Evolutionary conservation across 2,888 invertebrate genomes (phyloP).

Genomic region (Agonopterix subpropinquella): DNA sequence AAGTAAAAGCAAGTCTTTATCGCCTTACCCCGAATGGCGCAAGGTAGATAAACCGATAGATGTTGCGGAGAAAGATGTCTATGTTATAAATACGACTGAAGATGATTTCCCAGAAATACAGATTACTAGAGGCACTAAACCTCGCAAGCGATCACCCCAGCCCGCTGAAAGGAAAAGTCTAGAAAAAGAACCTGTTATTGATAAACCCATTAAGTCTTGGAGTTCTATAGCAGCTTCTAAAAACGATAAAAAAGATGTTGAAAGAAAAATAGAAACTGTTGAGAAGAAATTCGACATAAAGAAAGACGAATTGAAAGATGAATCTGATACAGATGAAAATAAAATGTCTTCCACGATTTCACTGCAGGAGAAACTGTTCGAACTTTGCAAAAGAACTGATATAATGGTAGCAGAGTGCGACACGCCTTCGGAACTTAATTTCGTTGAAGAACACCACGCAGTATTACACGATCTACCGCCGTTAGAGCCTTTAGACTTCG

Average conservation of each 20-base stretch:
- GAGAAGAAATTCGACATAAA: conserved; percentile 1
- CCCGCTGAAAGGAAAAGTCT: conserved; percentile 25
- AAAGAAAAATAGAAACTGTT: background rate
- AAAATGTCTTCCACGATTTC: conserved; percentile 36
- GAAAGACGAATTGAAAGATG: conserved; percentile 12
- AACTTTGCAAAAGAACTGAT: conserved; percentile 63
- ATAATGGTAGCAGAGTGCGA: conserved; percentile 69
- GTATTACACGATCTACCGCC: conserved; percentile 53
- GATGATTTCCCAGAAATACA: conserved; percentile 67
- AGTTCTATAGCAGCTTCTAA: conserved; percentile 55
- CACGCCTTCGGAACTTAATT: conserved; percentile 56
- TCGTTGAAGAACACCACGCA: conserved; percentile 65
- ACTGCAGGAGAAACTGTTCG: conserved; percentile 57
- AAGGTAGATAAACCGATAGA: conserved; percentile 40
- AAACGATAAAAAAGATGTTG: conserved; percentile 11
- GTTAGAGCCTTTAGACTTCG: conserved; percentile 56
- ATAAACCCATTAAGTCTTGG: conserved; percentile 56
- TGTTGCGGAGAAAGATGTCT: conserved; percentile 53
- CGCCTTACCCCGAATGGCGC: conserved; percentile 40
- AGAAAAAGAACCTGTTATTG: conserved; percentile 26
- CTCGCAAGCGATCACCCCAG: conserved; percentile 52
- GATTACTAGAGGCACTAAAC: conserved; percentile 53
- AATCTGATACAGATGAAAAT: conserved; percentile 19
- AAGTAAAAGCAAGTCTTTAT: conserved; percentile 50
- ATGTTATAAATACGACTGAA: conserved; percentile 61